These are phyloP conservation scores for Odobenus rosmarus DNA, from an alignment of 2,113 vertebrate species.

Conservation along the genomic window DNA sequence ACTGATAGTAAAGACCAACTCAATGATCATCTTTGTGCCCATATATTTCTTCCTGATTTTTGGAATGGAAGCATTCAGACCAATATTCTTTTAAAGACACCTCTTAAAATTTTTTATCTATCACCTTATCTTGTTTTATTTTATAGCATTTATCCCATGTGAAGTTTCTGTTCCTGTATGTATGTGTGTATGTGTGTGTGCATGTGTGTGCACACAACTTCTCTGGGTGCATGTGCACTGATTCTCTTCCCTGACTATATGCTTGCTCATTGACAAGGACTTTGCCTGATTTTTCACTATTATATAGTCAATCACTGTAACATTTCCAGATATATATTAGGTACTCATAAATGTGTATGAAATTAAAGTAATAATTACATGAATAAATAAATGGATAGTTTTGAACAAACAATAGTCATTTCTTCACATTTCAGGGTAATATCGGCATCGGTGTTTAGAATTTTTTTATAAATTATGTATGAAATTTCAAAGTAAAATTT, in stretches of 20 bases:
- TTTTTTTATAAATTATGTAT: neutral
- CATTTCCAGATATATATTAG: neutral
- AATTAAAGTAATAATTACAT: neutral
- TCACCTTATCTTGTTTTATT: neutral
- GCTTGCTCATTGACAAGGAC: neutral
- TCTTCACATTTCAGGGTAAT: neutral
- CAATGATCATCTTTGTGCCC: neutral
- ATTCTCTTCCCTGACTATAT: neutral
- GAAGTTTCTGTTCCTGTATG: neutral
- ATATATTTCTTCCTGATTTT: neutral
- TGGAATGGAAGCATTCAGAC: neutral
- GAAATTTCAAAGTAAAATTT: neutral
- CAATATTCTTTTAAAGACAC: neutral
- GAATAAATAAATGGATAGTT: neutral
- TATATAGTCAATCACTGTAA: neutral
- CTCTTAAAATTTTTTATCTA: neutral
- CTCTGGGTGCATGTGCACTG: neutral
- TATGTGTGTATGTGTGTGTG: accelerated
- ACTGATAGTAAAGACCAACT: neutral
- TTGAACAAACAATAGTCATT: neutral
- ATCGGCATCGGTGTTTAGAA: neutral
- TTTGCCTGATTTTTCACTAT: neutral
- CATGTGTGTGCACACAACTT: neutral
- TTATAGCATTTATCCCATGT: neutral
- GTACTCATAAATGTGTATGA: neutral